A percentile compares a stretch with the other conserved stretches of the same genome.
These are phyloP conservation scores for Octodon degus DNA, from an alignment of 2,113 vertebrate species.

Conservation along the genomic window DNA sequence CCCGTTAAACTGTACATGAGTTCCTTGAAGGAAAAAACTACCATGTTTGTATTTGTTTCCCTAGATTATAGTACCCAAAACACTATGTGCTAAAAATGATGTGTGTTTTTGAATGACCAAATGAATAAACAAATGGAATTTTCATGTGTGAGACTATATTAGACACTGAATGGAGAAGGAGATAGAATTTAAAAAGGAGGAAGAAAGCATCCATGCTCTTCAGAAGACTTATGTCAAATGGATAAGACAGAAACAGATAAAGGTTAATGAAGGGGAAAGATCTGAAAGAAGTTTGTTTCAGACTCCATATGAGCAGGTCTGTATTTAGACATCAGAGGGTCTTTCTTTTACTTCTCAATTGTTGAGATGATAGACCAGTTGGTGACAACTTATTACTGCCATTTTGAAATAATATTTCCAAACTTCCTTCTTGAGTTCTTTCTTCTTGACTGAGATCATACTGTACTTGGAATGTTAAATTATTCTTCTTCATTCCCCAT, in stretches of 20 bases:
- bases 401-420: slow-evolving; percentile 47
- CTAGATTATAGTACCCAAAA: not conserved
- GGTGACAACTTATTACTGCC: not conserved
- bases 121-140: slow-evolving; percentile 4
- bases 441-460: slow-evolving; percentile 50
- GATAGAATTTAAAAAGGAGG: not conserved
- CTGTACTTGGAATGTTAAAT: not conserved
- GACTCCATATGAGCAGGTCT: not conserved
- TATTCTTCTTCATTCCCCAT: not conserved
- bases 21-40: slow-evolving; percentile 12
- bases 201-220: not conserved
- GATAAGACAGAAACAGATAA: not conserved
- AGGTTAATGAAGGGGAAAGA: not conserved
- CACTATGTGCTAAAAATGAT: not conserved
- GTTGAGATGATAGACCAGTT: not conserved
- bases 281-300: slow-evolving; percentile 16
- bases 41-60: slow-evolving; percentile 12
- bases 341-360: not conserved
- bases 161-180: not conserved
- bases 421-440: slow-evolving; percentile 36
- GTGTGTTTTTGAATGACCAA: not conserved
- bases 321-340: not conserved
- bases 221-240: not conserved
- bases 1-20: not conserved
- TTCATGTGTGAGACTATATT: not conserved